Evolutionary conservation across 2,113 vertebrate genomes (phyloP).

Genomic region (Theristicus caerulescens): DNA sequence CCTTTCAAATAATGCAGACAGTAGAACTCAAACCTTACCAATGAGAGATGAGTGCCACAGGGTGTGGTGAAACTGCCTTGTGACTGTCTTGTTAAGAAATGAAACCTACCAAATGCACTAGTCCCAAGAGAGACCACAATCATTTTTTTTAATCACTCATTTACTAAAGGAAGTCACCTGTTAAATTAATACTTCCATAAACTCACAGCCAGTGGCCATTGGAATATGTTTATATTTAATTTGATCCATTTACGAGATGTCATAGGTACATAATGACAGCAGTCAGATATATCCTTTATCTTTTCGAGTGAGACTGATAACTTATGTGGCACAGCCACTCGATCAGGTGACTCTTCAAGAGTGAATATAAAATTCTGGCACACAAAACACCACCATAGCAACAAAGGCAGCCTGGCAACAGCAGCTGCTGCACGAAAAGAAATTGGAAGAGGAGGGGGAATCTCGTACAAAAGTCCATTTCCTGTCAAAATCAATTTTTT

Average conservation of each 20-base stretch:
- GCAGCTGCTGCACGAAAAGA: not conserved
- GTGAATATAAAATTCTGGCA: slow-evolving; percentile 37
- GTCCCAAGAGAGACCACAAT: not conserved
- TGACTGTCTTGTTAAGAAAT: not conserved
- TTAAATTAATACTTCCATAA: not conserved
- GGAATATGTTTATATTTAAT: not conserved
- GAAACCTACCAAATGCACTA: not conserved
- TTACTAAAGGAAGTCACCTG: not conserved
- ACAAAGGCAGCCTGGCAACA: slow-evolving; percentile 54
- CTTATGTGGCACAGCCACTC: slow-evolving; percentile 21
- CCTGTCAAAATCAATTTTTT: not conserved
- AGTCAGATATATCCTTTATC: not conserved
- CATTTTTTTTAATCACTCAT: not conserved
- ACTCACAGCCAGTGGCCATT: not conserved
- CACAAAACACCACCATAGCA: slow-evolving; percentile 50
- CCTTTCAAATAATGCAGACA: not conserved
- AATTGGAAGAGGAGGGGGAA: not conserved
- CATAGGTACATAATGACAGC: not conserved
- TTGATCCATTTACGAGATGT: not conserved
- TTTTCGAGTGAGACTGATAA: not conserved
- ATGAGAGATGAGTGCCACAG: fast-evolving
- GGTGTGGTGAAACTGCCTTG: not conserved
- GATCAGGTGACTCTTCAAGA: slow-evolving; percentile 33
- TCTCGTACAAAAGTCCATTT: not conserved
- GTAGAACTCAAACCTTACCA: not conserved